Percentiles rank a stretch among this genome's conserved stretches.
Evolutionary conservation across 2,888 invertebrate species (phyloP).

Genomic region (Lamproptera curius): DNA sequence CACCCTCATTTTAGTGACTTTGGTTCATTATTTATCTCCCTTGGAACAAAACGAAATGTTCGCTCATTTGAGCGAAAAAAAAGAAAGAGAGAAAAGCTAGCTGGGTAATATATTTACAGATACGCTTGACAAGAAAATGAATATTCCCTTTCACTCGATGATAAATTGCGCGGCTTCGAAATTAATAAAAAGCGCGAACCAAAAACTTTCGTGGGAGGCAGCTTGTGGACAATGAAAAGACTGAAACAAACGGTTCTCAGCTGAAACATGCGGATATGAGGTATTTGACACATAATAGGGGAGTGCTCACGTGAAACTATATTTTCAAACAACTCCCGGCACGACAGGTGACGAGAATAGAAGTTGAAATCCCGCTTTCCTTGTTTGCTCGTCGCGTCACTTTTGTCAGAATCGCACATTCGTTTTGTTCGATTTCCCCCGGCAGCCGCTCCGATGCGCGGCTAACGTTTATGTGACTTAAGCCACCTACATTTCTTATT

Average conservation of each 20-base stretch:
- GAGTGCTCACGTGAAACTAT: conserved; percentile 18
- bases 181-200: conserved; percentile 8
- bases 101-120: conserved; percentile 19
- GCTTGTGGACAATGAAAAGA: conserved; percentile 1
- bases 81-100: too few species aligned
- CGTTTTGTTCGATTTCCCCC: conserved; percentile 27
- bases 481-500: conserved; percentile 22
- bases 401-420: conserved; percentile 30
- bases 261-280: neutral
- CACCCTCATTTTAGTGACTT: conserved; percentile 22
- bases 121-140: conserved; percentile 18
- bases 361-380: conserved; percentile 28
- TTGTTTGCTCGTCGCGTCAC: conserved; percentile 27
- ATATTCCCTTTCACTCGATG: conserved; percentile 15
- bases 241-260: neutral
- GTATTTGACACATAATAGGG: conserved; percentile 5
- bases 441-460: conserved; percentile 18
- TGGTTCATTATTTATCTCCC: conserved; percentile 22
- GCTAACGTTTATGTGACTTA: conserved; percentile 27
- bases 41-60: conserved; percentile 17
- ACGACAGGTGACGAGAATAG: conserved; percentile 48
- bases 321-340: conserved; percentile 36
- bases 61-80: conserved; percentile 20
- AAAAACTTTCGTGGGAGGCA: conserved; percentile 11
- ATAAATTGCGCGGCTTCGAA: conserved; percentile 12